phyloP scores from a whole-genome alignment of 37 sponge, comb jelly and placozoan genomes.

The Geodia barretti region DNA sequence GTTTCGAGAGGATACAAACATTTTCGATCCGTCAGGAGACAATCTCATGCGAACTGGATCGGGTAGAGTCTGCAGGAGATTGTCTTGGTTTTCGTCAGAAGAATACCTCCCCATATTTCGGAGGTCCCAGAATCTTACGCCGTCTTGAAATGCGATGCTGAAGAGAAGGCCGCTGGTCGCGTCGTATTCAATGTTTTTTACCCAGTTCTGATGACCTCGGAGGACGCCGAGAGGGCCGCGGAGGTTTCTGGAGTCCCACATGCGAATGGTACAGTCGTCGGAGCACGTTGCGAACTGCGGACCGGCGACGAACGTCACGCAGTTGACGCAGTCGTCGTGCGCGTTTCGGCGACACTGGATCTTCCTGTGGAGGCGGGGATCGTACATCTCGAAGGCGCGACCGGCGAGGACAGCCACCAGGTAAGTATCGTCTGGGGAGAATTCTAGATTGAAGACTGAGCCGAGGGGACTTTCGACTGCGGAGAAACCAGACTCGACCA shows the following conservation, averaged over 20 bases:
- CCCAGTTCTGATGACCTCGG: conserved; percentile 49
- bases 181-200: conserved; percentile 76
- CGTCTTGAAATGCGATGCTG: conserved; percentile 58
- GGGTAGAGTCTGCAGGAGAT: conserved; percentile 21
- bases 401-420: conserved; percentile 22
- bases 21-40: conserved; percentile 53
- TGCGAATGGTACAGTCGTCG: conserved; percentile 51
- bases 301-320: conserved; percentile 47
- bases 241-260: conserved; percentile 62
- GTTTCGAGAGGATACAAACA: conserved; percentile 42
- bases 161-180: conserved; percentile 16
- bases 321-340: conserved; percentile 60
- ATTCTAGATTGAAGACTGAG: conserved; percentile 66
- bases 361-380: conserved; percentile 3
- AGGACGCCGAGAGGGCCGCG: background rate
- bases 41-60: conserved; percentile 51
- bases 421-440: conserved; percentile 29
- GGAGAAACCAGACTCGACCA: background rate
- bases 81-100: conserved; percentile 1
- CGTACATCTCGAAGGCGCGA: conserved; percentile 14
- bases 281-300: conserved; percentile 55
- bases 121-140: conserved; percentile 52
- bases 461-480: conserved; percentile 18
- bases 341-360: conserved; percentile 10
- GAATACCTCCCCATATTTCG: conserved; percentile 7